These are phyloP conservation scores for Molossus molossus DNA, from an alignment of 2,797 vertebrate genomes.

Conservation along the genomic window DNA sequence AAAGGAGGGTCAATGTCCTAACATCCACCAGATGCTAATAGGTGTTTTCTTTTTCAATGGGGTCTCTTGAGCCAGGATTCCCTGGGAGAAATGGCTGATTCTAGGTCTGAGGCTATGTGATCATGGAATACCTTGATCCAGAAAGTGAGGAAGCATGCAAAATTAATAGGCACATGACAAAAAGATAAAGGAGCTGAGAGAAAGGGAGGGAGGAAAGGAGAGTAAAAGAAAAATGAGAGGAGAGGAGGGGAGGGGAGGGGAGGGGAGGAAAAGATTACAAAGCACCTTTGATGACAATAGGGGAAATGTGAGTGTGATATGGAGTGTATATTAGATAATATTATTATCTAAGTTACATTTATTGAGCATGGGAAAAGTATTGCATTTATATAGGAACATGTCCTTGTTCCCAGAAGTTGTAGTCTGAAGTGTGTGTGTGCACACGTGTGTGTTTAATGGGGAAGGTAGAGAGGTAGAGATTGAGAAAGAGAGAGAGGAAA, in stretches of 20 bases:
- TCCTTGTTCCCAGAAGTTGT: constrained; percentile 36
- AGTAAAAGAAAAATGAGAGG: no score
- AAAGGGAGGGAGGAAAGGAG: neutral
- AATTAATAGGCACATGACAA: neutral
- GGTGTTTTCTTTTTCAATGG: neutral
- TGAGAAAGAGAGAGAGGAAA: neutral
- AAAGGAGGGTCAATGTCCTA: neutral
- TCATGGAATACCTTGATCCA: neutral
- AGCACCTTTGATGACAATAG: neutral
- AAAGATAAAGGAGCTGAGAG: neutral
- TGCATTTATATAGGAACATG: neutral
- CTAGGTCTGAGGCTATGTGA: neutral
- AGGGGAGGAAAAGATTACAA: neutral
- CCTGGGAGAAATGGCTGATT: neutral
- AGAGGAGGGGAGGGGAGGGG: neutral
- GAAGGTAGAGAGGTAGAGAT: neutral
- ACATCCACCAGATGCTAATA: neutral
- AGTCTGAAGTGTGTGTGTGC: neutral
- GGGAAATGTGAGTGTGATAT: neutral
- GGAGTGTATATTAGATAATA: neutral
- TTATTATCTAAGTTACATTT: neutral
- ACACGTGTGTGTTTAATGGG: neutral
- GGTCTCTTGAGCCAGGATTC: neutral
- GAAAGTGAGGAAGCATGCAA: neutral
- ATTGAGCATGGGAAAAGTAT: neutral